These are phyloP conservation scores for Pseudomyrmex flavicornis DNA, from an alignment of 1,140 invertebrate genomes.

Conservation along the genomic window DNA sequence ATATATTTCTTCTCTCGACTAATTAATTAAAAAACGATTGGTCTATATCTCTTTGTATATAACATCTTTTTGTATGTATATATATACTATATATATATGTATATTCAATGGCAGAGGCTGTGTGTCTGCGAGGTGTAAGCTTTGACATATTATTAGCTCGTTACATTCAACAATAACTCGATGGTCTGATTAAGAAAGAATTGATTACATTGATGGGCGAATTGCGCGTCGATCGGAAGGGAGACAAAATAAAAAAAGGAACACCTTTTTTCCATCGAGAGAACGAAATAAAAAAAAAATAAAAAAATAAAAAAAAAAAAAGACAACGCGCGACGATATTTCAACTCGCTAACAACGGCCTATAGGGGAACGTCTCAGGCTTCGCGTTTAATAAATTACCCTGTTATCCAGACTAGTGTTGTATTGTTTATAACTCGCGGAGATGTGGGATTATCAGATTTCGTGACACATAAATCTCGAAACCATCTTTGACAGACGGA, in stretches of 20 bases:
- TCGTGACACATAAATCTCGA: constrained; percentile 8
- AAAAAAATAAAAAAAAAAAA: not conserved
- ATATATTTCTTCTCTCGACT: constrained; percentile 61
- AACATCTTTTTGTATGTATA: constrained; percentile 67
- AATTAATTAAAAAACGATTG: constrained; percentile 75
- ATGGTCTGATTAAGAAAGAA: constrained; percentile 80
- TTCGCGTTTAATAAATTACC: constrained; percentile 68
- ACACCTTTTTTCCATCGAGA: not conserved
- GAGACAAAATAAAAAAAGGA: too few species aligned
- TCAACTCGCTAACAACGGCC: constrained; percentile 37
- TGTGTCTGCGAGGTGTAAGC: constrained; percentile 80
- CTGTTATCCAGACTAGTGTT: constrained; percentile 73
- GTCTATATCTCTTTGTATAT: constrained; percentile 71
- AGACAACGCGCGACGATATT: constrained; percentile 13
- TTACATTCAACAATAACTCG: constrained; percentile 77
- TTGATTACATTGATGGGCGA: not conserved
- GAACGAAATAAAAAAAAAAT: not conserved
- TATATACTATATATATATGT: constrained; percentile 66
- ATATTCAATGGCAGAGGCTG: constrained; percentile 79
- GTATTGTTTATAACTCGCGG: constrained; percentile 51
- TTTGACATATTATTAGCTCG: constrained; percentile 71
- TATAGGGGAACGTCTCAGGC: constrained; percentile 17
- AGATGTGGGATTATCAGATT: constrained; percentile 32
- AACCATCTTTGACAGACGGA: constrained; percentile 29
- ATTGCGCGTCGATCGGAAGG: not conserved